Base-by-base conservation (phyloP, 2,797 vertebrate genomes). In the Rhinoraja longicauda region DNA sequence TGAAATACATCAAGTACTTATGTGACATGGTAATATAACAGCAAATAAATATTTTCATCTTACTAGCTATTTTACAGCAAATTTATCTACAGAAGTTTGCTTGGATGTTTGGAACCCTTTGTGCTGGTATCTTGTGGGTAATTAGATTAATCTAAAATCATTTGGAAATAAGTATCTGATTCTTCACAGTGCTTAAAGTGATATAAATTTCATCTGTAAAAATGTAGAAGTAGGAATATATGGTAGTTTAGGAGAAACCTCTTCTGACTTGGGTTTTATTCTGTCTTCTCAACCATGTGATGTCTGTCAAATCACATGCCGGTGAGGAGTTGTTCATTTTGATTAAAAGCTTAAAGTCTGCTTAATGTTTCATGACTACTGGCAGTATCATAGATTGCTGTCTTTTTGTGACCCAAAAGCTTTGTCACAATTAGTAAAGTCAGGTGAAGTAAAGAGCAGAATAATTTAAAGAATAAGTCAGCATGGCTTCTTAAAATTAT, bases 341-440 rank as follows among this genome's bases (percentile, higher is more conserved):
- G 91, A 75, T 91, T 84, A 88, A 93, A 73, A 53, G 39, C 90
- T 92, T 93, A 93, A 82, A 72, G 70, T 93, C 91, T 93, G 93
- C 78, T 94, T 92, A 93, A 93, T 93, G 93, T 94, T 94, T 93
- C 93, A 93, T 93, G 93, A 86, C 75, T 77, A 93, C 94, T 92
- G 84, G 92, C 88, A 93, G 93, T 93, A 93, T 93, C 93, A 94
- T 92, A 93, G 93, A 91, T 72, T 93, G 92, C 93, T 94, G 93
- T 93, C 93, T 93, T 88, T 93, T 93, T 93, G 76, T 94, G 93
- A 94, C 93, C 93, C 94, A 93, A 36, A 93, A 75, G 67, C 67
- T 91, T 91, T 6, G 36, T 72, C 32, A 73, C 64, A 70, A 72
- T 72, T 73, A 75, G 70, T 73, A 92, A 75, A 92, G 64, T 53